Base-by-base conservation (phyloP, 2,113 vertebrate genomes). In the Origma solitaria region DNA sequence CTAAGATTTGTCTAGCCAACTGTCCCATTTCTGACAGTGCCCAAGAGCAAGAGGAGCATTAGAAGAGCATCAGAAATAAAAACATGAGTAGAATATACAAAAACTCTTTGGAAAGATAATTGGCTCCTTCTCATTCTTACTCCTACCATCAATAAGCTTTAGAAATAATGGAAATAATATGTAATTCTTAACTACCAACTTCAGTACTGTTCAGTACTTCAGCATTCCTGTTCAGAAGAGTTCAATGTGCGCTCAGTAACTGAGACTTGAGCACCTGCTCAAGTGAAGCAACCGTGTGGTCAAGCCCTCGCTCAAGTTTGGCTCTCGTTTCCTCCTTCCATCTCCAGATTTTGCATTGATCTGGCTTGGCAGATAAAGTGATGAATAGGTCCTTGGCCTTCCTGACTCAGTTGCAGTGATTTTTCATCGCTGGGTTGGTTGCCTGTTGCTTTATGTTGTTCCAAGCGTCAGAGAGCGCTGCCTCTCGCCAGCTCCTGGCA, bases 21-120 rank as follows among this genome's bases (percentile, higher is more conserved):
- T 93, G 91, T 92, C 88, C 90, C 82, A 51, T 53, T 92, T 94
- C 47, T 86, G 82, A 60, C 76, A 88, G 71, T 42, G 82, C 85
- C 85, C 76, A n/a, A 49, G 60, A 94, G 56, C 79, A 22, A 15
- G 20, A 87, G 50, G 13, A 77, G 21, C 6, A 0, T 69, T 33
- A 37, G 40, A 57, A 90, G 13, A 80, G 21, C 6, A 0, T 69
- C 35, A 37, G 40, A 68, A 90, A 64, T 18, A 53, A 38, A 61
- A 62, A 38, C 33, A 6, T 47, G 40, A 15, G 13, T 40, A 62
- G 38, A 58, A 62, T 21, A 58, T 24, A 4, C 20, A n/a, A 57
- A 65, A 64, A 20, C 9, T 35, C 31, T 8, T 22, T 47, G 23
- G 23, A 24, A 80, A 57, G 37, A 5, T 19, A 37, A 38, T 25